phyloP scores from a whole-genome alignment of 1,140 invertebrate genomes.

The Odontomachus brunneus region DNA sequence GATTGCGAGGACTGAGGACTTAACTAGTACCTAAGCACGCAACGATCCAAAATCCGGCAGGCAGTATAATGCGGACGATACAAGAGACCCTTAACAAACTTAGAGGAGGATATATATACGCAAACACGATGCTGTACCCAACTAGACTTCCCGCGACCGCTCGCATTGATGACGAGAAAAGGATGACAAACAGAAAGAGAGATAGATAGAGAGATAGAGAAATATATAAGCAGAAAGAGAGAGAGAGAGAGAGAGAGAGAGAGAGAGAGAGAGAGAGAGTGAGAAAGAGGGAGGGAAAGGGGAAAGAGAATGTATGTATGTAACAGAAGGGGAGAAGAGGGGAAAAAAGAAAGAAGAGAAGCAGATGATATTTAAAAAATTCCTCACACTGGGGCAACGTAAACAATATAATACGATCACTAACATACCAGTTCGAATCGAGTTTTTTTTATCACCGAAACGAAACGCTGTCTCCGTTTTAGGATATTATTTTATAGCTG shows the following conservation, averaged over 20 bases:
- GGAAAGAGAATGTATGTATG: neutral
- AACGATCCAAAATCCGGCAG: constrained; percentile 71
- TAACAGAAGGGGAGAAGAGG: constrained; percentile 26
- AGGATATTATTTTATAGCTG: too few species aligned
- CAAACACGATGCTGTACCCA: constrained; percentile 70
- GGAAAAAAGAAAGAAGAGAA: constrained; percentile 39
- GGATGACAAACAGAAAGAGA: constrained; percentile 35
- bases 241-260: neutral
- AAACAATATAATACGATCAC: too few species aligned
- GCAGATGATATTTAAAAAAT: too few species aligned
- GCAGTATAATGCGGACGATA: constrained; percentile 70
- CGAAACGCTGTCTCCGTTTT: too few species aligned
- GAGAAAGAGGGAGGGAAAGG: neutral
- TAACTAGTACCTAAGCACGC: too few species aligned
- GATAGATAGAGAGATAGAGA: neutral
- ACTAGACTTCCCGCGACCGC: constrained; percentile 73
- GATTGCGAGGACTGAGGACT: too few species aligned
- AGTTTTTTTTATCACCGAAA: too few species aligned
- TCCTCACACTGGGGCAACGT: too few species aligned
- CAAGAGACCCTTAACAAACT: constrained; percentile 72
- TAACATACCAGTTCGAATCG: too few species aligned
- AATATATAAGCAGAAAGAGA: neutral
- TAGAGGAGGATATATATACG: constrained; percentile 67
- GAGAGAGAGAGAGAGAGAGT: constrained; percentile 28
- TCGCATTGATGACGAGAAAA: constrained; percentile 67